Evolutionary conservation across 1,140 invertebrate genomes (phyloP).

Genomic region (Zeugodacus cucurbitae): DNA sequence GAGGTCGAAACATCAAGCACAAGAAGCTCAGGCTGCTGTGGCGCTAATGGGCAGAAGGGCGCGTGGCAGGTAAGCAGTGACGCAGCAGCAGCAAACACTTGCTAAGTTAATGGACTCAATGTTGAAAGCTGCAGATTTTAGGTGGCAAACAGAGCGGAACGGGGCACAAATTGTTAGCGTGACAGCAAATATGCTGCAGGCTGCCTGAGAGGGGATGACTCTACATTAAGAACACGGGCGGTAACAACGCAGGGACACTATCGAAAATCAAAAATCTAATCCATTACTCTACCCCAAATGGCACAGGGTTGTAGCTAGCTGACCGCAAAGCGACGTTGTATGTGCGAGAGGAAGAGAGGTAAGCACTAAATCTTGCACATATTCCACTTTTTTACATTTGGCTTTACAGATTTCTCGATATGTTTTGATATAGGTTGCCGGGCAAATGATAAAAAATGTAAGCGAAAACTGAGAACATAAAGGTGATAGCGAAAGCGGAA

Average conservation of each 20-base stretch:
- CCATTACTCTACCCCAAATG: constrained; percentile 42
- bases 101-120: constrained; percentile 13
- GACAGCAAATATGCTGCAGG: background rate
- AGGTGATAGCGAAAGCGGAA: constrained; percentile 26
- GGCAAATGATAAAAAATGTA: background rate
- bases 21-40: background rate
- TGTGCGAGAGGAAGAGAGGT: background rate
- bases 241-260: background rate
- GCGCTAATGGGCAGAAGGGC: background rate
- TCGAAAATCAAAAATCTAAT: constrained; percentile 37
- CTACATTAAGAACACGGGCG: background rate
- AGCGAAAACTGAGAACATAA: background rate
- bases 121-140: background rate
- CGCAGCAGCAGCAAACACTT: constrained; percentile 5
- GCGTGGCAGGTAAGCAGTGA: background rate
- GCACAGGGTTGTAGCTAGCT: background rate
- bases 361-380: constrained; percentile 15
- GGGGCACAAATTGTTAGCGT: background rate
- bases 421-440: background rate
- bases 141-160: constrained; percentile 3
- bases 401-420: background rate
- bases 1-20: background rate
- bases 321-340: background rate
- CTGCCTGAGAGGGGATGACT: background rate
- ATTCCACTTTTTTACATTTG: background rate